A percentile compares a stretch with the other conserved stretches of the same genome.
Evolutionary conservation across 2,797 vertebrate species (phyloP).

Genomic region (Myotis vivesi): DNA sequence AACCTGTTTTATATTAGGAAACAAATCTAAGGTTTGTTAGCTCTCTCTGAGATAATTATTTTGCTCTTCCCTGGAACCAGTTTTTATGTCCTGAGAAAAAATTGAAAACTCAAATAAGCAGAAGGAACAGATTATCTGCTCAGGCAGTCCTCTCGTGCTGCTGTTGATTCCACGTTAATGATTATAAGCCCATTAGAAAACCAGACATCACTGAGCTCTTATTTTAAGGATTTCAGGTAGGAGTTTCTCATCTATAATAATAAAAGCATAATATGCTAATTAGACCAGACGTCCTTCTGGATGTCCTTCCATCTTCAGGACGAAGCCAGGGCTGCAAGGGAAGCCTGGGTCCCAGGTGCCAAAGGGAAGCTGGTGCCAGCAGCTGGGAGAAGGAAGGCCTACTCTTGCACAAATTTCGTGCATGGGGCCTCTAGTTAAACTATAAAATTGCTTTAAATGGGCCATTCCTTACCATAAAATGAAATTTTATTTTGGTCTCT

Average conservation of each 20-base stretch:
- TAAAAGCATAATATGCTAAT: too few species aligned
- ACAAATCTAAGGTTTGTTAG: constrained; percentile 33
- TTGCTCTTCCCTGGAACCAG: constrained; percentile 22
- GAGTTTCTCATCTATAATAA: not conserved
- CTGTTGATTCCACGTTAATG: not conserved
- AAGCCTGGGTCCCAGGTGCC: too few species aligned
- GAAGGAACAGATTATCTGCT: constrained; percentile 43
- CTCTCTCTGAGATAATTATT: constrained; percentile 62
- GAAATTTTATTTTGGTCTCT: not conserved
- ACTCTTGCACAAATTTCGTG: too few species aligned
- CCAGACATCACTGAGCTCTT: not conserved
- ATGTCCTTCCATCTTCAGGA: too few species aligned
- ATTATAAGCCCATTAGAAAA: constrained; percentile 42
- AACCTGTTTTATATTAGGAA: not conserved
- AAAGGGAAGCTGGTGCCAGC: too few species aligned
- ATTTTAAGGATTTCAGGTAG: constrained; percentile 7
- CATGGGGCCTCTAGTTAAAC: not conserved
- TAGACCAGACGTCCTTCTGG: too few species aligned
- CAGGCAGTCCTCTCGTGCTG: not conserved
- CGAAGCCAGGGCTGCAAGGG: too few species aligned
- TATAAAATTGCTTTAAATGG: constrained; percentile 20
- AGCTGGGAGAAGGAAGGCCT: too few species aligned
- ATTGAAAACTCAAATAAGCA: constrained; percentile 57
- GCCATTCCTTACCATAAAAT: not conserved
- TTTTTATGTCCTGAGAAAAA: constrained; percentile 46